Evolutionary conservation across 1,140 invertebrate genomes (phyloP).

Genomic region (Trichomalopsis sarcophagae): DNA sequence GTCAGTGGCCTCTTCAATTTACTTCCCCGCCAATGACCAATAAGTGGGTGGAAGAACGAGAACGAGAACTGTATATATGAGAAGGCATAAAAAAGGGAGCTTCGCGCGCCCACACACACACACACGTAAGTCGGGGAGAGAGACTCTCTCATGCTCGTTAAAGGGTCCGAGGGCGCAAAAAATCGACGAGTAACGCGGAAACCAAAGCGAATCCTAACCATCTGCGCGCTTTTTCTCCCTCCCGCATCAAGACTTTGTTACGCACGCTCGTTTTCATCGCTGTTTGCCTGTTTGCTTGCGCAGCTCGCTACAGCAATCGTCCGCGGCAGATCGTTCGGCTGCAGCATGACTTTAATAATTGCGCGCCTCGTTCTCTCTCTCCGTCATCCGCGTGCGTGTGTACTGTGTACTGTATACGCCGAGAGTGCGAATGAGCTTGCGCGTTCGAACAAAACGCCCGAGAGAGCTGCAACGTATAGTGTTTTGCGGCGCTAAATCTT

Average conservation of each 20-base stretch:
- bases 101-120: background rate
- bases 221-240: conserved; percentile 32
- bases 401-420: background rate
- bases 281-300: background rate
- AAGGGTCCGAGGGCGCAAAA: conserved; percentile 46
- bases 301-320: no score
- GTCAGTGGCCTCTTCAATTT: conserved; percentile 56
- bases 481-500: background rate
- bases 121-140: background rate
- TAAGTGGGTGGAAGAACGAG: conserved; percentile 44
- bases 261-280: background rate
- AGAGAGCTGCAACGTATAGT: background rate
- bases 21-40: conserved; percentile 47
- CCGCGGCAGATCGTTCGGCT: no score
- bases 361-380: background rate
- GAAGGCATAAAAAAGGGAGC: conserved; percentile 15
- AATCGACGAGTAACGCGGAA: conserved; percentile 41
- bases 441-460: background rate
- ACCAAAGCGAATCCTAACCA: conserved; percentile 41
- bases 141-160: background rate
- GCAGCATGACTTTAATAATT: background rate
- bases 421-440: no score
- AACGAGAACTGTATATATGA: background rate
- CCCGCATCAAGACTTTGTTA: background rate
- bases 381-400: background rate